Evolutionary conservation across 2,888 invertebrate species (phyloP).

Genomic region (Parochlus steinenii): DNA sequence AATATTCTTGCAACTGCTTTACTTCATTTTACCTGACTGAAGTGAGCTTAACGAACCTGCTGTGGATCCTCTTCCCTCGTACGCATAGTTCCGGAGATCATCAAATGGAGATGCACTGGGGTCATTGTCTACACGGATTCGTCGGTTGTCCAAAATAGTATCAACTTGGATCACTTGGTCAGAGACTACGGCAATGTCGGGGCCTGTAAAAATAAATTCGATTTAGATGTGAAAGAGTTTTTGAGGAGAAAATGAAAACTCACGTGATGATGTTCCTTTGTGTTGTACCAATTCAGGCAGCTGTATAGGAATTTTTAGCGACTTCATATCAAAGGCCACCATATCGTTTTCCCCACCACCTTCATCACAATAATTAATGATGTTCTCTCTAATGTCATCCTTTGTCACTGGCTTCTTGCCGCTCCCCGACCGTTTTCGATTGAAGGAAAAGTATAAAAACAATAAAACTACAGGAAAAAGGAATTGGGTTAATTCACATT

Average conservation of each 20-base stretch:
- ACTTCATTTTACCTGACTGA: conserved; percentile 41
- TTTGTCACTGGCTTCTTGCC: conserved; percentile 13
- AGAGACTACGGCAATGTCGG: conserved; percentile 17
- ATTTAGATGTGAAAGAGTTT: neutral
- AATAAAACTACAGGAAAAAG: conserved; percentile 12
- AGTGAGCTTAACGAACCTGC: conserved; percentile 65
- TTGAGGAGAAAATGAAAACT: neutral
- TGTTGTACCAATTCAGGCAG: conserved; percentile 40
- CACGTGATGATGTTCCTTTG: conserved; percentile 35
- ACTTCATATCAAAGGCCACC: conserved; percentile 70
- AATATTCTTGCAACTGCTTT: conserved; percentile 7
- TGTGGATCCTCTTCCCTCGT: conserved; percentile 68
- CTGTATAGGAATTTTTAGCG: conserved; percentile 60
- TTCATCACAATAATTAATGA: conserved; percentile 74
- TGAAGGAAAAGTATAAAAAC: conserved; percentile 13
- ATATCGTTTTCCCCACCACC: conserved; percentile 73
- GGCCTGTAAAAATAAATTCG: conserved; percentile 13
- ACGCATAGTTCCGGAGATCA: conserved; percentile 70
- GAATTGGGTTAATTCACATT: conserved; percentile 10
- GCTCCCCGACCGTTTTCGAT: conserved; percentile 11
- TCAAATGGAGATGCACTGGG: conserved; percentile 72
- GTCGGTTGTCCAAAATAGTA: conserved; percentile 59
- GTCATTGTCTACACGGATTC: conserved; percentile 61
- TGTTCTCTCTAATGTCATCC: conserved; percentile 64
- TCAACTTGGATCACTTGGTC: conserved; percentile 48